Base-by-base conservation (phyloP, 2,113 vertebrate species). In the Ammodramus savannarum region DNA sequence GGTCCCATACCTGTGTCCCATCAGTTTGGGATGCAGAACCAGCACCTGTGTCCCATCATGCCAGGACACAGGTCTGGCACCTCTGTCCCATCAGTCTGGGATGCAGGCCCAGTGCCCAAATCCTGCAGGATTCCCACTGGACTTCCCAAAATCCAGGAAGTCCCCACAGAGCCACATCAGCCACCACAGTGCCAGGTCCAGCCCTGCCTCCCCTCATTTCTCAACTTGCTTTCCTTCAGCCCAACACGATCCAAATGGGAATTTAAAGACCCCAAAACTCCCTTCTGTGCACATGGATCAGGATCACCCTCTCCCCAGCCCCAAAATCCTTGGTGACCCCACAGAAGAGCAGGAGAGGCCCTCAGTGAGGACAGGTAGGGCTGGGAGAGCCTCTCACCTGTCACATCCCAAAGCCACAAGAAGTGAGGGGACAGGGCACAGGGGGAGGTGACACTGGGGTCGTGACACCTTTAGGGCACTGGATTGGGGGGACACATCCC, bases 21-120 rank as follows among this genome's bases (percentile, higher is more conserved):
- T 13, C 3, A 36, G 11, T 6, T 5, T 9, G 21, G 44, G 21
- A 49, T 51, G 58, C 34, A 49, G 9, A 4, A 12, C 3, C 13
- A 10, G 39, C 1, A 5, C 14, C 65, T 5, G 0, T 4, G 7
- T 63, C n/a, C 49, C 58, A 46, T 4, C 22, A 10, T 0, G 1
- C 5, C 2, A 2, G 34, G 69, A 34, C 31, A 26, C 36, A 58
- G 82, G 5, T 3, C 10, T 5, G 4, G 26, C 3, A 20, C 31
- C 52, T 8, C 3, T 31, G 31, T 7, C 36, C 43, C 44, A 58
- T 2, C 25, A 36, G 2, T 2, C 1, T 16, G 13, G 84, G 46
- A n/a, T 93, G 89, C 90, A 66, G 87, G 88, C 49, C 48, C 19
- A 11, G 62, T 7, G 49, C 23, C 80, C 11, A 5, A 17, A 19